Percentiles rank a stretch among this genome's conserved stretches.
phyloP scores from a whole-genome alignment of 37 sponge, comb jelly and placozoan genomes.

The Crambe crambe region DNA sequence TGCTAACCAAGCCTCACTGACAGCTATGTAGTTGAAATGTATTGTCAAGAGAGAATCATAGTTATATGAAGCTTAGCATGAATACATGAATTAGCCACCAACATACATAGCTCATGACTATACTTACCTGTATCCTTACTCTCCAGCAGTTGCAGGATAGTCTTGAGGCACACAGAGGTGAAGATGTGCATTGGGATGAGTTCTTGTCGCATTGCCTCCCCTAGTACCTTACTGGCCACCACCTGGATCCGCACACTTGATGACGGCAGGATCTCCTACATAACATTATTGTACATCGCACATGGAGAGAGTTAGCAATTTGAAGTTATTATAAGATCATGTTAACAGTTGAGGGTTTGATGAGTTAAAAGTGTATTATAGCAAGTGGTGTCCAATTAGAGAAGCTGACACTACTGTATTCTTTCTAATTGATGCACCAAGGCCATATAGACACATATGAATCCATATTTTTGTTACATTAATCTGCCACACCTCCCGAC shows the following conservation, averaged over 20 bases:
- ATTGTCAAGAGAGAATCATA: neutral
- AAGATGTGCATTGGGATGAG: conserved; percentile 46
- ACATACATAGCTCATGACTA: too few species aligned
- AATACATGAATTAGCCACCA: neutral
- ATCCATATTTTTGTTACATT: too few species aligned
- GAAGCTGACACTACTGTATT: too few species aligned
- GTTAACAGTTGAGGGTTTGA: too few species aligned
- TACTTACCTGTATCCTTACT: conserved; percentile 37
- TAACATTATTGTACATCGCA: too few species aligned
- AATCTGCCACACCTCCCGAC: too few species aligned
- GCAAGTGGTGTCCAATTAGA: too few species aligned
- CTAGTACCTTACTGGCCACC: conserved; percentile 23
- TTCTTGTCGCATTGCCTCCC: neutral
- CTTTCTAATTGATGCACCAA: too few species aligned
- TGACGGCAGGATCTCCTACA: conserved; percentile 9
- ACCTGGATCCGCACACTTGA: conserved; percentile 10
- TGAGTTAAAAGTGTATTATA: too few species aligned
- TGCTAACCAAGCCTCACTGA: conserved; percentile 49
- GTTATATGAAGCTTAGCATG: neutral
- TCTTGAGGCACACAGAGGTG: conserved; percentile 15
- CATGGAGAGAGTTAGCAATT: too few species aligned
- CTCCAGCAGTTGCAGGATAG: conserved; percentile 23
- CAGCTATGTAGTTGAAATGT: conserved; percentile 14
- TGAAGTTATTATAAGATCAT: too few species aligned
- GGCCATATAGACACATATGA: too few species aligned